Evolutionary conservation across 35 echinoderm and acorn worm species (phyloP).

Genomic region (Heliocidaris erythrogramma): DNA sequence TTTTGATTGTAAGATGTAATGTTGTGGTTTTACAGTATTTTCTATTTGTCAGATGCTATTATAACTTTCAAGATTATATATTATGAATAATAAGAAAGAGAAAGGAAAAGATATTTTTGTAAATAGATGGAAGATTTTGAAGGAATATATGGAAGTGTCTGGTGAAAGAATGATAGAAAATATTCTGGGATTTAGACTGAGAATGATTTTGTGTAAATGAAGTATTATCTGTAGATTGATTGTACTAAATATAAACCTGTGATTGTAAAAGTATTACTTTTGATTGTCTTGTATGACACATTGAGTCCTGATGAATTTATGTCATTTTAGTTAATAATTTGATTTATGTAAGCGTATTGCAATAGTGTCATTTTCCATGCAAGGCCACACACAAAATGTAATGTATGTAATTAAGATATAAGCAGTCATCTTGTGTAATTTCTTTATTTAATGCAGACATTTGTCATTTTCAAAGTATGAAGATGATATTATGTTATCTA

Average conservation of each 20-base stretch:
- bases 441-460: no score
- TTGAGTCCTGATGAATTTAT: neutral
- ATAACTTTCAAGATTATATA: conserved; percentile 12
- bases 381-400: neutral
- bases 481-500: no score
- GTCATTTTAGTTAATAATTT: neutral
- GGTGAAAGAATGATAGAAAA: neutral
- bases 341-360: neutral
- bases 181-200: neutral
- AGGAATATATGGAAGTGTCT: neutral
- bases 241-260: neutral
- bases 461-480: no score
- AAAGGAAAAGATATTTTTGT: conserved; percentile 13
- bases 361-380: neutral
- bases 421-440: no score
- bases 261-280: neutral
- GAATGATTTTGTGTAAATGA: neutral
- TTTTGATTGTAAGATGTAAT: neutral
- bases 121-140: neutral
- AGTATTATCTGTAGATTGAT: neutral
- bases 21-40: neutral
- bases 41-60: neutral
- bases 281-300: neutral
- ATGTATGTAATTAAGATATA: no score
- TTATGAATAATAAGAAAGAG: neutral